phyloP scores from a whole-genome alignment of 2,797 vertebrate species.

The Oceanodroma leucorhoa region DNA sequence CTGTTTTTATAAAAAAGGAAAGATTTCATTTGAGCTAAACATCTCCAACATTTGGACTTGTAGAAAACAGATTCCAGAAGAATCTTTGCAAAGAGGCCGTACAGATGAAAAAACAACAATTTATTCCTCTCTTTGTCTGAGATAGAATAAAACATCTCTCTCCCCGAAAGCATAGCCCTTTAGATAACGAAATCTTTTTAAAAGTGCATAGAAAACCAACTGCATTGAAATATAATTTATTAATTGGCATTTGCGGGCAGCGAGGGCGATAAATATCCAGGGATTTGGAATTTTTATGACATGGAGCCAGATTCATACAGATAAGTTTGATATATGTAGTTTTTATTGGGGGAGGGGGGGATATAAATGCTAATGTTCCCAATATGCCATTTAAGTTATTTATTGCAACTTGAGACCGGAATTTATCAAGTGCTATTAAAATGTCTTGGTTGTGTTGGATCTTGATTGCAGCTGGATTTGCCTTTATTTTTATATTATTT shows the following conservation, averaged over 20 bases:
- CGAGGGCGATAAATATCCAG: not conserved
- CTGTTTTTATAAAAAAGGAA: not conserved
- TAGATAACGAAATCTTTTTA: not conserved
- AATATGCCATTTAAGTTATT: not conserved
- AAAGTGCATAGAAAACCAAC: not conserved
- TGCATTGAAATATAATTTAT: not conserved
- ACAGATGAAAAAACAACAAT: not conserved
- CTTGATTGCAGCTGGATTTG: not conserved
- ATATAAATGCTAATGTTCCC: not conserved
- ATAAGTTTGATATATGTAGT: not conserved
- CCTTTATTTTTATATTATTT: slow-evolving; percentile 54
- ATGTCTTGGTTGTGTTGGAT: not conserved
- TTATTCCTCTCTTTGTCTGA: not conserved
- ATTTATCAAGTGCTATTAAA: slow-evolving; percentile 31
- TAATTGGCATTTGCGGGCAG: rapidly evolving
- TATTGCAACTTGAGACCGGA: not conserved
- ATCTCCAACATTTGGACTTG: not conserved
- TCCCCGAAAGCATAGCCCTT: not conserved
- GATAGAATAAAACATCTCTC: not conserved
- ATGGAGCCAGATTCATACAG: not conserved
- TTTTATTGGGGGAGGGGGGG: rapidly evolving
- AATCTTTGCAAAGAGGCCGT: not conserved
- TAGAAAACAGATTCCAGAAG: not conserved
- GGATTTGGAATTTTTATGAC: not conserved
- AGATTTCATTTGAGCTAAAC: not conserved